These are phyloP conservation scores for Catharus fuscescens DNA, from an alignment of 2,113 vertebrate species.

Conservation along the genomic window DNA sequence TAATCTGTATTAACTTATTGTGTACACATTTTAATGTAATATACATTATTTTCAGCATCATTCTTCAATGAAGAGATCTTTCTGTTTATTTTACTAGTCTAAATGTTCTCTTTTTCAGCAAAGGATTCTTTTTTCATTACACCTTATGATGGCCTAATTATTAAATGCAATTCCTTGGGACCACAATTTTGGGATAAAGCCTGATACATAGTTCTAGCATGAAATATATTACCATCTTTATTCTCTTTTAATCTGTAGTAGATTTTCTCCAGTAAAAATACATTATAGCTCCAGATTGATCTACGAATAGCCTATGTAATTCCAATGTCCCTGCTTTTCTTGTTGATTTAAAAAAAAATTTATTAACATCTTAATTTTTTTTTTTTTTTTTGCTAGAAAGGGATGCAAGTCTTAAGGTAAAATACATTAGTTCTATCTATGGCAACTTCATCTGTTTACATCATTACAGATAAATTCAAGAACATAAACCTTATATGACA, in stretches of 20 bases:
- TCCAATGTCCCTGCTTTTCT: not conserved
- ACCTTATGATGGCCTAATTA: not conserved
- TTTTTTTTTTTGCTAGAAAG: not conserved
- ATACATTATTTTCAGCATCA: slow-evolving; percentile 46
- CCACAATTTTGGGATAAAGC: slow-evolving; percentile 3
- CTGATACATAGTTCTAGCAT: not conserved
- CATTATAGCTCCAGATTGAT: not conserved
- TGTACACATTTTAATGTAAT: slow-evolving; percentile 11
- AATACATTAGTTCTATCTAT: not conserved
- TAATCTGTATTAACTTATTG: slow-evolving; percentile 30
- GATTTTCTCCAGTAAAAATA: not conserved
- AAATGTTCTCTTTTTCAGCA: not conserved
- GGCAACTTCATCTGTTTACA: not conserved
- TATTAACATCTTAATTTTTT: not conserved
- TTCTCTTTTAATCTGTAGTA: not conserved
- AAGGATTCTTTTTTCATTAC: not conserved
- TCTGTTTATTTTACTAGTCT: slow-evolving; percentile 35
- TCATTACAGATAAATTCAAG: not conserved
- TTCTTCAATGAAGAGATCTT: slow-evolving; percentile 41
- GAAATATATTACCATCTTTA: not conserved
- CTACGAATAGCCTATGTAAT: not conserved
- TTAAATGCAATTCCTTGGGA: not conserved
- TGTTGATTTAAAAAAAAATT: not conserved
- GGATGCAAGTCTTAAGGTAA: not conserved
- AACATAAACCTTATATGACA: not conserved